Evolutionary conservation across 1,140 invertebrate species (phyloP).

Genomic region (Zophobas morio): DNA sequence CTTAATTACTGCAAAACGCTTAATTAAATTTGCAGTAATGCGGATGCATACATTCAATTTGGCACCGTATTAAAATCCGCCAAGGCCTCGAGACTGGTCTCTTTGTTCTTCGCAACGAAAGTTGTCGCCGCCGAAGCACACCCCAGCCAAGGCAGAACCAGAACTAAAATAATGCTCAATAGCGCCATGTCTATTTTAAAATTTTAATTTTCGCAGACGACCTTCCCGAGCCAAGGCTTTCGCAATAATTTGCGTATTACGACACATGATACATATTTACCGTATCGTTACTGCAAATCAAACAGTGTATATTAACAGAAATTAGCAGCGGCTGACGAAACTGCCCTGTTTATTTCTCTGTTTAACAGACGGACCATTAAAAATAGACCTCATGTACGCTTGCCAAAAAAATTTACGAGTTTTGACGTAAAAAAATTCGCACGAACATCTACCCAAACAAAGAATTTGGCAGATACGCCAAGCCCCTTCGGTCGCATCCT

Average conservation of each 20-base stretch:
- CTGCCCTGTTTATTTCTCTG: constrained; percentile 27
- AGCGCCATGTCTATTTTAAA: constrained; percentile 48
- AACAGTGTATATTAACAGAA: constrained; percentile 39
- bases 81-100: constrained; percentile 6
- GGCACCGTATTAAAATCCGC: neutral
- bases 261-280: constrained; percentile 48
- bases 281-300: constrained; percentile 40
- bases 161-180: constrained; percentile 42
- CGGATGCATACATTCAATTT: constrained; percentile 16
- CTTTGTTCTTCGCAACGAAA: constrained; percentile 27
- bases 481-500: constrained; percentile 14
- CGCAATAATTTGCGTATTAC: constrained; percentile 48
- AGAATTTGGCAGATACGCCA: constrained; percentile 20
- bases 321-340: constrained; percentile 33
- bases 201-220: constrained; percentile 48
- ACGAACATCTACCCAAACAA: constrained; percentile 38
- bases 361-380: constrained; percentile 23
- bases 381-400: constrained; percentile 11
- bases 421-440: constrained; percentile 38
- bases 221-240: constrained; percentile 48
- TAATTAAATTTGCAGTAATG: constrained; percentile 18
- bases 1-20: constrained; percentile 4
- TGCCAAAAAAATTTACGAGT: constrained; percentile 47
- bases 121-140: constrained; percentile 21
- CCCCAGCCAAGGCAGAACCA: constrained; percentile 34